phyloP scores from a whole-genome alignment of 1,140 invertebrate species.

The Drosophila kepulauana region DNA sequence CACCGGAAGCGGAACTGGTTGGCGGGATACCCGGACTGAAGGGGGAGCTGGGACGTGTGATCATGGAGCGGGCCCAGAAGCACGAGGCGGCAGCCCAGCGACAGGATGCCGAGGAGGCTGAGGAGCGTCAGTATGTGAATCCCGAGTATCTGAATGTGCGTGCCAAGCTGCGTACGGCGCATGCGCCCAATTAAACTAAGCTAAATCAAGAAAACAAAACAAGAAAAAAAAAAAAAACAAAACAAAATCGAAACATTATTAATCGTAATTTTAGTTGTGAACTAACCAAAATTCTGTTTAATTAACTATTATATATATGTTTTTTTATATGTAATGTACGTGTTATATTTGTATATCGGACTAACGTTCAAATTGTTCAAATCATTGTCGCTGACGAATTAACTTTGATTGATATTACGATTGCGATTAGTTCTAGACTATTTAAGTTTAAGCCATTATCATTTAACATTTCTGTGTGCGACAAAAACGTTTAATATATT shows the following conservation, averaged over 20 bases:
- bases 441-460: slow-evolving; percentile 14
- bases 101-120: slow-evolving; percentile 85
- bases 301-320: slow-evolving; percentile 12
- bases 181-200: slow-evolving; percentile 57
- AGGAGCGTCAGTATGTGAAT: slow-evolving; percentile 85
- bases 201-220: neutral
- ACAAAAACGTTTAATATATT: slow-evolving; percentile 1
- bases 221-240: neutral
- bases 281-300: slow-evolving; percentile 49
- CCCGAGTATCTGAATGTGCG: slow-evolving; percentile 86
- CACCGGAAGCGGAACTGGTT: slow-evolving; percentile 63
- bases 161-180: slow-evolving; percentile 85
- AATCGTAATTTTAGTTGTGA: slow-evolving; percentile 45
- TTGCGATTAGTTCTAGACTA: slow-evolving; percentile 1
- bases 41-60: slow-evolving; percentile 78
- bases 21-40: slow-evolving; percentile 68
- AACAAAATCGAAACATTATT: slow-evolving; percentile 10
- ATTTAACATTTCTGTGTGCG: slow-evolving; percentile 10
- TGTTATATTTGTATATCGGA: slow-evolving; percentile 2
- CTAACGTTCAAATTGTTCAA: neutral
- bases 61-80: slow-evolving; percentile 84
- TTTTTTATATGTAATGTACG: slow-evolving; percentile 6
- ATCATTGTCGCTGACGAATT: neutral
- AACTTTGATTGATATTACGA: slow-evolving; percentile 8
- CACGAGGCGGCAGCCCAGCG: slow-evolving; percentile 71